A percentile compares a stretch with the other conserved stretches of the same genome.
These are phyloP conservation scores for Pediacus dermestoides DNA, from an alignment of 2,888 invertebrate genomes.

Conservation along the genomic window DNA sequence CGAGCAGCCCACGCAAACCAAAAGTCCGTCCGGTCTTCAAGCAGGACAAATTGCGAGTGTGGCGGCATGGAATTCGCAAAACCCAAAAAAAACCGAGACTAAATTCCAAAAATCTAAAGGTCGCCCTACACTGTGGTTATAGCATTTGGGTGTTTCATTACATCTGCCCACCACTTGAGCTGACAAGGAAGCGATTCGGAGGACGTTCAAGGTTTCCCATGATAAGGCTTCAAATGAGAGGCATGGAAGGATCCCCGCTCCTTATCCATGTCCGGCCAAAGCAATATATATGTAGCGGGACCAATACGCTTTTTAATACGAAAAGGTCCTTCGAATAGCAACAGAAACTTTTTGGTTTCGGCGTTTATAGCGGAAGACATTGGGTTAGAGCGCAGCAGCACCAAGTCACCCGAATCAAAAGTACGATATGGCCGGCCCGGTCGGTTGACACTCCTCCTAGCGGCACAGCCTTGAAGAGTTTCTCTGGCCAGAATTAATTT, in stretches of 20 bases:
- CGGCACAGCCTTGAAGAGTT: background rate
- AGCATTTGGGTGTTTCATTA: too few relatives aligned
- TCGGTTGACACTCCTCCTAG: background rate
- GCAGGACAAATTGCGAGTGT: too few relatives aligned
- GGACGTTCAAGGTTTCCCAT: background rate
- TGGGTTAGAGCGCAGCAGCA: background rate
- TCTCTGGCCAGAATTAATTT: background rate
- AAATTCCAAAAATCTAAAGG: too few relatives aligned
- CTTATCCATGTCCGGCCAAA: background rate
- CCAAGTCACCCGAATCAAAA: constrained; percentile 1
- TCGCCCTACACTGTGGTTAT: too few relatives aligned
- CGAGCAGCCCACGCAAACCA: too few relatives aligned
- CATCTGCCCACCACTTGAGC: too few relatives aligned
- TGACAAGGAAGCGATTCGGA: too few relatives aligned
- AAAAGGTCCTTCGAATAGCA: constrained; percentile 3
- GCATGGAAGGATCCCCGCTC: constrained; percentile 1
- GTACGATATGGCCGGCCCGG: background rate
- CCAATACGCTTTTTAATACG: background rate
- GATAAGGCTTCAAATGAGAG: background rate
- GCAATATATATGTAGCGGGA: background rate
- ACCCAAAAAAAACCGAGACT: too few relatives aligned
- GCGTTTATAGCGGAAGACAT: background rate
- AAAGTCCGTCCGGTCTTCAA: too few relatives aligned
- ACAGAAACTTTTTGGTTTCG: background rate
- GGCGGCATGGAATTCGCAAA: too few relatives aligned